Conservation (phyloP, 2,797 vertebrate species). For the Phoeniculus purpureus region DNA sequence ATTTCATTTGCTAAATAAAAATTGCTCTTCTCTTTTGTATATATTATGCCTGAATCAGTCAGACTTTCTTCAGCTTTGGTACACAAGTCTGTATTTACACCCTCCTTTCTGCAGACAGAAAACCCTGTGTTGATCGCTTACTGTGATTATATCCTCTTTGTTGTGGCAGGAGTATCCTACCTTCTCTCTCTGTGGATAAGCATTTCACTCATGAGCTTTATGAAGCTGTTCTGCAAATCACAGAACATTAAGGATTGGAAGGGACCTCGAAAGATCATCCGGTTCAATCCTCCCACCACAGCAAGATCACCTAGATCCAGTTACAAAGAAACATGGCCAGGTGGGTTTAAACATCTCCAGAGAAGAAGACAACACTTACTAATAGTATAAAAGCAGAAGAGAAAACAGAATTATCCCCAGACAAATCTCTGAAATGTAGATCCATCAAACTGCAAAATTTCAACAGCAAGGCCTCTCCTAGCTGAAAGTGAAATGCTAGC, state of each 20-base stretch:
- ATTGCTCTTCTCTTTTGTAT: neutral
- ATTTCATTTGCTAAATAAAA: constrained; percentile 1
- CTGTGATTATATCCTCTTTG: neutral
- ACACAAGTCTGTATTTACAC: neutral
- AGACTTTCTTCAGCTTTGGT: neutral
- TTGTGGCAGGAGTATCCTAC: neutral
- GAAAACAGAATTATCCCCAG: neutral
- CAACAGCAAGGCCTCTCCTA: neutral
- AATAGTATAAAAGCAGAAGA: neutral
- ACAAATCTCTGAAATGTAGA: neutral
- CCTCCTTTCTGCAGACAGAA: neutral
- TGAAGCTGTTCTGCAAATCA: neutral
- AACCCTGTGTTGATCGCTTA: neutral
- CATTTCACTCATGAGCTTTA: neutral
- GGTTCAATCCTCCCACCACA: too few relatives aligned
- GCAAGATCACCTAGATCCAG: too few relatives aligned
- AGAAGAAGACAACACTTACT: too few relatives aligned
- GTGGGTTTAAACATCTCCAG: too few relatives aligned
- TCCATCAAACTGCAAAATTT: neutral
- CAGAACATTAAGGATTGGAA: too few relatives aligned
- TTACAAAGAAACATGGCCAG: too few relatives aligned
- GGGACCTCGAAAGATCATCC: too few relatives aligned
- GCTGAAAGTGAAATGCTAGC: neutral
- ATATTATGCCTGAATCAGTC: neutral
- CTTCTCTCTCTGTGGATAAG: neutral